Percentiles rank a stretch among this genome's conserved stretches.
Evolutionary conservation across 2,888 invertebrate genomes (phyloP).

Genomic region (Hofmannophila pseudospretella): DNA sequence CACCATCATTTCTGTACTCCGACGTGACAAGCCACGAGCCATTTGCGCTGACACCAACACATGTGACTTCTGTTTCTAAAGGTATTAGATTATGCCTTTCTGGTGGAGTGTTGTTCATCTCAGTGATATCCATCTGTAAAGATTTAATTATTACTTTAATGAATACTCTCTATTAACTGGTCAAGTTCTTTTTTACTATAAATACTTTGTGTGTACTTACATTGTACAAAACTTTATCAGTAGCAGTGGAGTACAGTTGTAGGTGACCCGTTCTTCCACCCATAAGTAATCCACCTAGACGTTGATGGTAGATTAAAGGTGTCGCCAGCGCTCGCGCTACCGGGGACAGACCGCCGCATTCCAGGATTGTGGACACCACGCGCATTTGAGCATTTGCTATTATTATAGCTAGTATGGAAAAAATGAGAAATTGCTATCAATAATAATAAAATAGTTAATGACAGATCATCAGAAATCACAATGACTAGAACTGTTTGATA

Average conservation of each 20-base stretch:
- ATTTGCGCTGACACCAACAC: conserved; percentile 54
- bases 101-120: conserved; percentile 57
- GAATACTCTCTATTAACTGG: background rate
- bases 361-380: conserved; percentile 55
- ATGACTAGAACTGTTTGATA: too few species aligned
- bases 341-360: conserved; percentile 65
- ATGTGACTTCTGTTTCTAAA: conserved; percentile 62
- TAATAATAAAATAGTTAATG: too few species aligned
- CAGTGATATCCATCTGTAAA: conserved; percentile 67
- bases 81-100: conserved; percentile 61
- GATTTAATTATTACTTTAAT: background rate
- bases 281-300: conserved; percentile 49
- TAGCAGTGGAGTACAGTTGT: conserved; percentile 59
- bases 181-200: conserved; percentile 5
- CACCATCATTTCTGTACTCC: conserved; percentile 64
- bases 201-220: too few species aligned
- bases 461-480: too few species aligned
- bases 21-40: conserved; percentile 65
- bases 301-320: conserved; percentile 44
- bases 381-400: conserved; percentile 57
- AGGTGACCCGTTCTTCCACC: conserved; percentile 63
- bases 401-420: conserved; percentile 50
- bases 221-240: conserved; percentile 67
- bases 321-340: conserved; percentile 44
- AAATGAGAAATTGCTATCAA: background rate